Evolutionary conservation across 2,888 invertebrate genomes (phyloP).

Genomic region (Amphimallon solstitiale): DNA sequence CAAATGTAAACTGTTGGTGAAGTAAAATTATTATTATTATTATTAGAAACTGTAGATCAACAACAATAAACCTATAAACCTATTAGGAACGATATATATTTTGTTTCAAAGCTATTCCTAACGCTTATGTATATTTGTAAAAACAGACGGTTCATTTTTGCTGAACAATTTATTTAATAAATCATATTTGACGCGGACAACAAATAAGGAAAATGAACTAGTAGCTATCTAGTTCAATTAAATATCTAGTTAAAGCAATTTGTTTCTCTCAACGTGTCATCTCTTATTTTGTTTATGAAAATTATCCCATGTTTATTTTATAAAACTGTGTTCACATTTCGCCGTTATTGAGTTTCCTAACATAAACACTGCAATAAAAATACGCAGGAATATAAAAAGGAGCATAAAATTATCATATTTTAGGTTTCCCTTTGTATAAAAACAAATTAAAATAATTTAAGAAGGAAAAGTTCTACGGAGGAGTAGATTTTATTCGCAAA

Average conservation of each 20-base stretch:
- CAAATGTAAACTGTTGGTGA: too few species aligned
- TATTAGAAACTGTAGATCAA: too few species aligned
- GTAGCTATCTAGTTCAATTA: too few species aligned
- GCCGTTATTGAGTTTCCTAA: conserved; percentile 37
- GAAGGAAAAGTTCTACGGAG: conserved; percentile 13
- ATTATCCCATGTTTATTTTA: conserved; percentile 35
- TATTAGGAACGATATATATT: too few species aligned
- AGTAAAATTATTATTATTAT: too few species aligned
- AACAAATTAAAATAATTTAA: conserved; percentile 30
- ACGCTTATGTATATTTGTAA: not conserved
- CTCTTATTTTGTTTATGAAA: not conserved
- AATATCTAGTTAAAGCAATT: not conserved
- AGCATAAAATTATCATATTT: conserved; percentile 34
- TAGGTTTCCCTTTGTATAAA: conserved; percentile 16
- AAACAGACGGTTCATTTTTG: not conserved
- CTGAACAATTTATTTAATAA: not conserved
- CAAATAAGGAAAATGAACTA: too few species aligned
- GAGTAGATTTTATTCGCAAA: conserved; percentile 28
- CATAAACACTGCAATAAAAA: conserved; percentile 39
- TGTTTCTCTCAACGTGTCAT: not conserved
- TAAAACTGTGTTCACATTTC: conserved; percentile 30
- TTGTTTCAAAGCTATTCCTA: not conserved
- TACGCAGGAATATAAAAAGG: conserved; percentile 30
- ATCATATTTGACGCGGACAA: too few species aligned
- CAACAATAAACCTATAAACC: too few species aligned